Evolutionary conservation across 2,113 vertebrate species (phyloP).

Genomic region (Dicaeum eximium): DNA sequence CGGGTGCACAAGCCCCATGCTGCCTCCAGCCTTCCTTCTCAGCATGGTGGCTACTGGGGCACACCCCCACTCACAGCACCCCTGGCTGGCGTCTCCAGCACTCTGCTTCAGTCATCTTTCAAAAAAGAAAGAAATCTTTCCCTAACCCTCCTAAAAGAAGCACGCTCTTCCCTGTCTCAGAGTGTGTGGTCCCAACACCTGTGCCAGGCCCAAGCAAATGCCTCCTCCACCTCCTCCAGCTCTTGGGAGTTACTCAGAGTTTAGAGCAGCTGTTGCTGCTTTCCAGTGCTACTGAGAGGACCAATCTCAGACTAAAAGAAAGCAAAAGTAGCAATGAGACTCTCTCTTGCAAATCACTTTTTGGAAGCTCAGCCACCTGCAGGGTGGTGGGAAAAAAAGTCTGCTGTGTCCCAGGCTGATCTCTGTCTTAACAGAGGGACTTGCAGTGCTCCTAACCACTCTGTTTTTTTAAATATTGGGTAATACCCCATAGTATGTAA

Average conservation of each 20-base stretch:
- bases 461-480: not conserved
- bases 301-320: not conserved
- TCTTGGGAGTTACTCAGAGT: not conserved
- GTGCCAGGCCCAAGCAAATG: not conserved
- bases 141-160: not conserved
- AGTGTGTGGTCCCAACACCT: rapidly evolving
- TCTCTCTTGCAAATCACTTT: not conserved
- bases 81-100: not conserved
- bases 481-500: no score
- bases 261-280: not conserved
- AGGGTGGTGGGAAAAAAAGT: rapidly evolving
- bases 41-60: rapidly evolving
- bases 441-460: not conserved
- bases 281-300: not conserved
- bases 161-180: not conserved
- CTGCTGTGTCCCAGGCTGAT: not conserved
- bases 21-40: not conserved
- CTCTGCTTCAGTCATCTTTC: not conserved
- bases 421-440: not conserved
- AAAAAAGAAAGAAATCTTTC: not conserved
- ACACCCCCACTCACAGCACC: not conserved
- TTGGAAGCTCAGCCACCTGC: not conserved
- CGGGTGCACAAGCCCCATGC: rapidly evolving
- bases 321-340: not conserved
- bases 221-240: not conserved